Evolutionary conservation across 1,140 invertebrate species (phyloP), one percentile per base, ranked within the genome.

Genomic region (Bathynomus jamesi): DNA sequence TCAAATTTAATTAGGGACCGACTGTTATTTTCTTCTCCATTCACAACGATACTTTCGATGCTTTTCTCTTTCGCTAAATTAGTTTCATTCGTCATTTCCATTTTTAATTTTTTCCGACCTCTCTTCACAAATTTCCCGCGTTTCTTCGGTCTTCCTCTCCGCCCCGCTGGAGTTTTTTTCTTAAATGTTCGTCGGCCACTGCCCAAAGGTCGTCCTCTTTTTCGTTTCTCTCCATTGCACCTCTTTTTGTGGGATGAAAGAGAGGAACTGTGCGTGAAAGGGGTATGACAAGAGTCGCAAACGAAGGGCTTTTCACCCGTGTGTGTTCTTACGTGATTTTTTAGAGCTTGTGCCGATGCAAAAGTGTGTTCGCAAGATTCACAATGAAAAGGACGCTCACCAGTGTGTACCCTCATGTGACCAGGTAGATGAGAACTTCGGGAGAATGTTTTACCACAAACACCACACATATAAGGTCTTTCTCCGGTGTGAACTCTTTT

Each of bases 241-340:
- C 67, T 69, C 25, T 69, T 69, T 28, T 69, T 69, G 61, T 69
- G 67, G 8, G 67, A 69, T 4, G 67, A 69, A 53, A 69, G 67
- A 28, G 67, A 69, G 10, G 67, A 69, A 28, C 67, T 69, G 30
- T 69, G 67, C 53, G 32, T 69, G 27, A 69, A 69, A 24, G 67
- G 25, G 11, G 67, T 69, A 13, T 25, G 28, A 60, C 67, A 69
- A 60, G 53, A 27, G 3, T 27, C 28, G 24, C 67, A 69, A n/a
- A 53, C 28, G n/a, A 32, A 69, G 2, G 67, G 67, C 28, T 69
- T 69, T 29, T 69, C 67, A 27, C 67, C 67, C 5, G 67, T 69
- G 40, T 69, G 67, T 13, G 40, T 69, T n/a, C 67, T 13, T 10
- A 53, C 13, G 40, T 69, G 67, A 69, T 69, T 69, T 61, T 69